Evolutionary conservation across 2,113 vertebrate species (phyloP).

Genomic region (Myanophis thanlyinensis): DNA sequence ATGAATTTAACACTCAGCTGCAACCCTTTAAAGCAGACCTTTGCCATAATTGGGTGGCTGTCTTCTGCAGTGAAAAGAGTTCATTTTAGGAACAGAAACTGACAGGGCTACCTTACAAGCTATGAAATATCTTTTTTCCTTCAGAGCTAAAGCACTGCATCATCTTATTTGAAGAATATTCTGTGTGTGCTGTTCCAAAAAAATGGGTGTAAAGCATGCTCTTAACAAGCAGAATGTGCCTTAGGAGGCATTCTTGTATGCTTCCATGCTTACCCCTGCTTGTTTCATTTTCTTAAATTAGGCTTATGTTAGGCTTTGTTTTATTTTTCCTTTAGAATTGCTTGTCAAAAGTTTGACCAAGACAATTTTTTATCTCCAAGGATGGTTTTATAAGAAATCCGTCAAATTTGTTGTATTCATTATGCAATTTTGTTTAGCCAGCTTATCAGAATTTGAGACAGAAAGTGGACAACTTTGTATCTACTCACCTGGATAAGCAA

Average conservation of each 20-base stretch:
- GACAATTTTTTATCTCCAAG: background rate
- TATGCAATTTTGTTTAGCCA: constrained; percentile 70
- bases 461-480: constrained; percentile 97
- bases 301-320: background rate
- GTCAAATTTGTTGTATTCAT: constrained; percentile 20
- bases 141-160: background rate
- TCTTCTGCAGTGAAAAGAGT: background rate
- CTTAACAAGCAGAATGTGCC: background rate
- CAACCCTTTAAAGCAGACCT: background rate
- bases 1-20: background rate
- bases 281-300: background rate
- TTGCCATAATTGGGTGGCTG: background rate
- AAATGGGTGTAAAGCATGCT: background rate
- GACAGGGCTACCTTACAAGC: background rate
- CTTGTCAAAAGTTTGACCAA: background rate
- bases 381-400: background rate
- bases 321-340: background rate
- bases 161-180: background rate
- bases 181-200: background rate
- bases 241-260: background rate
- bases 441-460: constrained; percentile 97
- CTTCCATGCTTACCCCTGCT: background rate
- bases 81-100: background rate
- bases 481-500: constrained; percentile 90
- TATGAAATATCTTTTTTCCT: background rate